Conservation (phyloP, 2,888 invertebrate species). For the Magallana nippona region DNA sequence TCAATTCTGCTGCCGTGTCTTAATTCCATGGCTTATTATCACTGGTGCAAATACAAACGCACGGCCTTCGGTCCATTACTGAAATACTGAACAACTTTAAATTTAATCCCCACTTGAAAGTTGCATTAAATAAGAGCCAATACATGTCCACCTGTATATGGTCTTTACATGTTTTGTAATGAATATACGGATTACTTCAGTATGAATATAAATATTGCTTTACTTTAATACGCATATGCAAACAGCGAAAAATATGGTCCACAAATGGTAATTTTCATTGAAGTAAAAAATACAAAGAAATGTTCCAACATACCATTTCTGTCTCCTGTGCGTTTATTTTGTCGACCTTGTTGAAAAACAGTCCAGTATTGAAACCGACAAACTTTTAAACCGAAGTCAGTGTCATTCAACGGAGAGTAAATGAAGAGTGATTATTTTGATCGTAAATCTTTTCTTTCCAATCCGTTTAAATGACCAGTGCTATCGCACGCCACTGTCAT, state of each 20-base stretch:
- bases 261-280: too few relatives aligned
- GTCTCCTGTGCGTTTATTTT: neutral
- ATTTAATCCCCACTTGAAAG: too few relatives aligned
- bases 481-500: slow-evolving; percentile 20
- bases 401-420: slow-evolving; percentile 4
- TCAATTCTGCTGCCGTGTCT: neutral
- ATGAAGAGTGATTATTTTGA: slow-evolving; percentile 6
- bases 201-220: too few relatives aligned
- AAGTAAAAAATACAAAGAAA: too few relatives aligned
- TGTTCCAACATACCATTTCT: neutral
- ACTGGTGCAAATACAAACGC: neutral
- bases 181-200: too few relatives aligned
- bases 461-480: slow-evolving; percentile 18
- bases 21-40: neutral
- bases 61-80: too few relatives aligned
- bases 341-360: neutral
- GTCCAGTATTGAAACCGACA: neutral
- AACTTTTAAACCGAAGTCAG: slow-evolving; percentile 29
- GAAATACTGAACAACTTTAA: too few relatives aligned
- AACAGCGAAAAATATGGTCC: too few relatives aligned
- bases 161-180: too few relatives aligned
- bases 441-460: slow-evolving; percentile 28
- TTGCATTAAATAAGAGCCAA: too few relatives aligned
- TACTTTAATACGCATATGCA: too few relatives aligned
- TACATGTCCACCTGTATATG: too few relatives aligned